These are phyloP conservation scores for Monoplex corrugatus DNA, from an alignment of 2,888 invertebrate genomes.

Conservation along the genomic window DNA sequence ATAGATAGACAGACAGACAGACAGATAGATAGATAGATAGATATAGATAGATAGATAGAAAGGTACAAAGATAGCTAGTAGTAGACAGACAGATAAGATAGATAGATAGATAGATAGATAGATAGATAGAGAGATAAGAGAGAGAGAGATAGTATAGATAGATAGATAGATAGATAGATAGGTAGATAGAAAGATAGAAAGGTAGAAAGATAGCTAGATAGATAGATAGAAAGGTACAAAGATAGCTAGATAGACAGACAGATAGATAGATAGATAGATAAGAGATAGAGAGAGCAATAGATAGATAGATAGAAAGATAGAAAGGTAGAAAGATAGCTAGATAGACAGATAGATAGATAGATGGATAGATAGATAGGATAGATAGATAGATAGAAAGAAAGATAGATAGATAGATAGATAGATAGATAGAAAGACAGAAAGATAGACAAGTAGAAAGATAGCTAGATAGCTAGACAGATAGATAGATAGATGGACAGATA, in stretches of 20 bases:
- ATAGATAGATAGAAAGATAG: not conserved
- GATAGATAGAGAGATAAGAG: not conserved
- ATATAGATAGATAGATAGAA: not conserved
- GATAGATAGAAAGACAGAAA: not conserved
- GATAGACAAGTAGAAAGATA: not conserved
- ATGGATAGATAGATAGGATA: not conserved
- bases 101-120: not conserved
- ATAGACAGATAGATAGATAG: not conserved
- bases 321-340: not conserved
- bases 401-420: not conserved
- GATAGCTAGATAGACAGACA: not conserved
- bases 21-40: slow-evolving; percentile 43
- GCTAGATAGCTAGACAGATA: not conserved
- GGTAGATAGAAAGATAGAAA: too few species aligned
- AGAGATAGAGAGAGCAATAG: not conserved
- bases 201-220: not conserved
- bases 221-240: not conserved
- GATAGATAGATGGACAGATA: too few species aligned
- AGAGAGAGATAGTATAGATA: too few species aligned
- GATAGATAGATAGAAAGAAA: not conserved
- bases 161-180: too few species aligned
- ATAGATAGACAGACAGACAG: slow-evolving; percentile 34
- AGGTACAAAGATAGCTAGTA: not conserved
- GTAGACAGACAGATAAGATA: not conserved
- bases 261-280: too few species aligned